phyloP scores from a whole-genome alignment of 2,113 vertebrate genomes.

The Bungarus multicinctus region DNA sequence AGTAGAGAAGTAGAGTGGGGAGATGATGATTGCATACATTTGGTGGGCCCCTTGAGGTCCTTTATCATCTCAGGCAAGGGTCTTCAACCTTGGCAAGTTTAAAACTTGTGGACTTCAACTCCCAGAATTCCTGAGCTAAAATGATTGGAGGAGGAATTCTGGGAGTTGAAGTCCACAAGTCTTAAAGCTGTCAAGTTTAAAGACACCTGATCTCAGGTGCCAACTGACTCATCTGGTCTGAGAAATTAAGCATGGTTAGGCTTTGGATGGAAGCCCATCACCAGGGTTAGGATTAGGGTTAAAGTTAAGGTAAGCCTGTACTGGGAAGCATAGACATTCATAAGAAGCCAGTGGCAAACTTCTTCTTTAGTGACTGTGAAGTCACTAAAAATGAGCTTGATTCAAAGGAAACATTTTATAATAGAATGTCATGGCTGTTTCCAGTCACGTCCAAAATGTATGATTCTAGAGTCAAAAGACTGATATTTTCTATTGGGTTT shows the following conservation, averaged over 20 bases:
- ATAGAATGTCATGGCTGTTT: neutral
- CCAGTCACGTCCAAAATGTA: neutral
- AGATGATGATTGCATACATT: neutral
- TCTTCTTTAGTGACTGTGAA: neutral
- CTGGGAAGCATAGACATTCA: neutral
- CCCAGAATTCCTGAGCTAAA: too few relatives aligned
- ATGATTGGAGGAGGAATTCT: too few relatives aligned
- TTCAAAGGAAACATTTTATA: neutral
- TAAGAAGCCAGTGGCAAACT: neutral
- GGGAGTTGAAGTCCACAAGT: too few relatives aligned
- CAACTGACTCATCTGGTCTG: neutral
- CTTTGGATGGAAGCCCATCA: neutral
- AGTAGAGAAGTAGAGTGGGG: neutral
- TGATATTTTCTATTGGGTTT: neutral
- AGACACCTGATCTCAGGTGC: neutral
- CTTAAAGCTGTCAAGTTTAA: too few relatives aligned
- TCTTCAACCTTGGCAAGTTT: too few relatives aligned
- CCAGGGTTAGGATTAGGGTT: neutral
- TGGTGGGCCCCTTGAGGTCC: neutral
- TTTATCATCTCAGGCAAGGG: neutral
- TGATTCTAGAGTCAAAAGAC: neutral
- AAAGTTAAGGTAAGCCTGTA: neutral
- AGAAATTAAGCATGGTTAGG: neutral
- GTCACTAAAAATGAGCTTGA: neutral
- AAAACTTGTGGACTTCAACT: too few relatives aligned